Conservation (phyloP, 2,797 vertebrate species). For the Enteromius fasciolatus region DNA sequence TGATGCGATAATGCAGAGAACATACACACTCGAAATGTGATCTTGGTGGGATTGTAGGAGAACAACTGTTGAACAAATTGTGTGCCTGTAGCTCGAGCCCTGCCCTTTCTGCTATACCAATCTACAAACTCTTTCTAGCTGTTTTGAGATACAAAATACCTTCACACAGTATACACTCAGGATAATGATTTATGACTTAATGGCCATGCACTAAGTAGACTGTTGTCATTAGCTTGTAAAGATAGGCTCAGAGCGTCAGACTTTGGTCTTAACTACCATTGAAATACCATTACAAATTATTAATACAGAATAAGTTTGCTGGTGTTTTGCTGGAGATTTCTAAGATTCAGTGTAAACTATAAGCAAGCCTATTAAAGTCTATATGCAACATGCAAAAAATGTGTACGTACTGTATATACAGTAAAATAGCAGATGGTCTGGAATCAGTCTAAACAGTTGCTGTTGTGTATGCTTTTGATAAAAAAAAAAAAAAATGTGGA, state of each 20-base stretch:
- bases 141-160: neutral
- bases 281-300: neutral
- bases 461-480: neutral
- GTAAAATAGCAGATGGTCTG: neutral
- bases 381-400: neutral
- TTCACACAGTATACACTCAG: neutral
- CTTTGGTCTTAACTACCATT: slow-evolving; percentile 4
- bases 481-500: neutral
- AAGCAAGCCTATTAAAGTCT: neutral
- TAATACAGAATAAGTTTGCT: neutral
- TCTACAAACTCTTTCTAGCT: neutral
- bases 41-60: slow-evolving; percentile 10
- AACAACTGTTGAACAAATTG: slow-evolving; percentile 25
- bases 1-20: neutral
- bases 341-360: neutral
- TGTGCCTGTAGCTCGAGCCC: neutral
- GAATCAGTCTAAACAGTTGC: neutral
- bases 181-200: neutral
- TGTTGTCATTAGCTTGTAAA: neutral
- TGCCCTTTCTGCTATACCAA: neutral
- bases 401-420: neutral
- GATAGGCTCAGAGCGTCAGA: slow-evolving; percentile 2
- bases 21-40: slow-evolving; percentile 18
- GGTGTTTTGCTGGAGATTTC: neutral
- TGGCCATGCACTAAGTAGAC: neutral